These are phyloP conservation scores for Rhabdophis nuchalis DNA, from an alignment of 2,797 vertebrate species.

Conservation along the genomic window DNA sequence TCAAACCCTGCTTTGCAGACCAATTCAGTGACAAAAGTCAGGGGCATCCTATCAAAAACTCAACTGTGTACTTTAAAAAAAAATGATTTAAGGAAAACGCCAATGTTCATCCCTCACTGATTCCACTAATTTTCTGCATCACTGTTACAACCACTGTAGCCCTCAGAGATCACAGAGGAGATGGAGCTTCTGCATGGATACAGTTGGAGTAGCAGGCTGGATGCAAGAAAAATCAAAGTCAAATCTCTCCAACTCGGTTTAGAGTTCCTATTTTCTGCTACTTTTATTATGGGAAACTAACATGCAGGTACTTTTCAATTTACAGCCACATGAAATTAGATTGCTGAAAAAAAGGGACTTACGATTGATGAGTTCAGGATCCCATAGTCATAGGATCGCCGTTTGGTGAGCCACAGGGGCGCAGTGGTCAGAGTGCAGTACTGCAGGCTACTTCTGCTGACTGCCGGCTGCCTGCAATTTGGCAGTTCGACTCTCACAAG, in stretches of 20 bases:
- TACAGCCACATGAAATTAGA: neutral
- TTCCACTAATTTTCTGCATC: neutral
- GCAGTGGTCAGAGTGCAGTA: too few relatives aligned
- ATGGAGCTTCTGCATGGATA: neutral
- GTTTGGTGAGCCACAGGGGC: neutral
- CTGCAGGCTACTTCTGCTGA: too few relatives aligned
- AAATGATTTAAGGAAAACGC: neutral
- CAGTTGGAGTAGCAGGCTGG: slow-evolving; percentile 36
- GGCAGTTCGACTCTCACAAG: too few relatives aligned
- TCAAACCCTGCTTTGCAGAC: neutral
- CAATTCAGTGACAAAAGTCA: neutral
- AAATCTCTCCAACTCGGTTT: slow-evolving; percentile 58
- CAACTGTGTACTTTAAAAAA: neutral
- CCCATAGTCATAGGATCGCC: neutral
- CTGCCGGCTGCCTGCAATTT: too few relatives aligned
- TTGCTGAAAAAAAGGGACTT: neutral
- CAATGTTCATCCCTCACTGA: neutral
- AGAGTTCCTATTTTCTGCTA: slow-evolving; percentile 57
- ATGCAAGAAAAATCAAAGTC: slow-evolving; percentile 51
- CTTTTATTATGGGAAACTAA: slow-evolving; percentile 54
- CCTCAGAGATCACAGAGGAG: neutral
- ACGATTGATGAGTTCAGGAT: neutral
- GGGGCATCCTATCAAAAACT: neutral
- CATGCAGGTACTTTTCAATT: neutral
- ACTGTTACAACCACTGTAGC: neutral